Base-by-base conservation (phyloP, 2,113 vertebrate genomes). In the Archilochus colubris region DNA sequence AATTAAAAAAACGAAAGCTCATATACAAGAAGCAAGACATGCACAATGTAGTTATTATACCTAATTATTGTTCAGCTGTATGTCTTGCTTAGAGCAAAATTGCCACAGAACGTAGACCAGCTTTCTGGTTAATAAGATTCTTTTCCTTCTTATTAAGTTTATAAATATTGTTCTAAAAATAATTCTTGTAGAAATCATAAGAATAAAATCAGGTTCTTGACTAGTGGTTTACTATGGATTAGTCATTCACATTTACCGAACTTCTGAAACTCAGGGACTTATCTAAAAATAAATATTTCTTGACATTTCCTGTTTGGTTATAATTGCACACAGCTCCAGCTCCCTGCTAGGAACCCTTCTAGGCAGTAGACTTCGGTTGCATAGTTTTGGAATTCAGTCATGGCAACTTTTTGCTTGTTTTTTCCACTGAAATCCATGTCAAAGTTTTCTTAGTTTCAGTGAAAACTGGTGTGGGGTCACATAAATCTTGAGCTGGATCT, bases 71-170 rank as follows among this genome's bases (percentile, higher is more conserved):
- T 82, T 93, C 78, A 63, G 85, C 48, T 85, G 25, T 78, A 94
- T 36, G 79, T 90, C 80, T 84, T 83, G 78, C 91, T 95, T 94
- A 80, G 82, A 88, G 79, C 93, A 94, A 94, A 96, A 96, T 95
- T 57, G 88, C 89, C 81, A 78, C 88, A 89, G 93, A 94, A 96
- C 88, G 84, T 53, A 88, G 75, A 67, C 58, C 86, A 89, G 81
- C 83, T 97, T 96, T 97, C 96, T 95, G 77, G 88, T 82, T 97
- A 93, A 96, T 77, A 70, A 44, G 84, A 81, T 93, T 91, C 80
- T 70, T 95, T 87, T n/a, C 70, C 48, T 89, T 88, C 86, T 94
- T 95, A 96, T 96, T 93, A 86, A 91, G 54, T 96, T 97, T 90
- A 89, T 81, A 94, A 94, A 88, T 70, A 81, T 88, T 95, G 62